These are phyloP conservation scores for Pseudotriccus pelzelni DNA, from an alignment of 2,797 vertebrate species.

Conservation along the genomic window DNA sequence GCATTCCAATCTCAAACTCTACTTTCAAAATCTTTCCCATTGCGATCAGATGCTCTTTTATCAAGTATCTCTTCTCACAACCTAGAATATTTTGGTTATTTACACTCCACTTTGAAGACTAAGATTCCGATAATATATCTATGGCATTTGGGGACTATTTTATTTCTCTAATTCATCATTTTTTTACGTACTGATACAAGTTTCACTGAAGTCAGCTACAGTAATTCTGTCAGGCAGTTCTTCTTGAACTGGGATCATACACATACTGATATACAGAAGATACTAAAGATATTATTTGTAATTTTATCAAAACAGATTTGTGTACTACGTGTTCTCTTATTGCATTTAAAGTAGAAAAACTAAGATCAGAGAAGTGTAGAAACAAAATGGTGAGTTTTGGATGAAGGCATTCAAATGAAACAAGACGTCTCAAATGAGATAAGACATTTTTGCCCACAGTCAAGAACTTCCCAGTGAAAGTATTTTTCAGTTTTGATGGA, in stretches of 20 bases:
- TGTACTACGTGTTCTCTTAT: neutral
- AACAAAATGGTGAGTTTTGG: neutral
- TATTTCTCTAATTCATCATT: neutral
- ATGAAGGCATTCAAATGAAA: neutral
- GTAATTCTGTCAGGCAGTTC: neutral
- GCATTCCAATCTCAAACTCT: neutral
- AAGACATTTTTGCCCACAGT: neutral
- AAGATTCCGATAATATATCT: neutral
- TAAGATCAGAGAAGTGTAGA: neutral
- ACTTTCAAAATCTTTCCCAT: neutral
- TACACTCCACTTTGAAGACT: neutral
- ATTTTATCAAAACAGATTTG: neutral
- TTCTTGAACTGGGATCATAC: neutral
- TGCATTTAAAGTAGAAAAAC: neutral
- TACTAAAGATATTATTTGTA: neutral
- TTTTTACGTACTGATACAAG: fast-evolving
- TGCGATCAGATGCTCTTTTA: neutral
- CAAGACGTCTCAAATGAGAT: neutral
- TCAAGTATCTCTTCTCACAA: neutral
- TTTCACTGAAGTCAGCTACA: neutral
- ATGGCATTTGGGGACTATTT: neutral
- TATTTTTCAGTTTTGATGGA: neutral
- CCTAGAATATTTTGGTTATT: neutral
- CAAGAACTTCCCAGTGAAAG: neutral
- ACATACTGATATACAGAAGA: neutral